Evolutionary conservation across 2,113 vertebrate species (phyloP), one percentile per base, ranked within the genome.

Genomic region (Paralichthys olivaceus): DNA sequence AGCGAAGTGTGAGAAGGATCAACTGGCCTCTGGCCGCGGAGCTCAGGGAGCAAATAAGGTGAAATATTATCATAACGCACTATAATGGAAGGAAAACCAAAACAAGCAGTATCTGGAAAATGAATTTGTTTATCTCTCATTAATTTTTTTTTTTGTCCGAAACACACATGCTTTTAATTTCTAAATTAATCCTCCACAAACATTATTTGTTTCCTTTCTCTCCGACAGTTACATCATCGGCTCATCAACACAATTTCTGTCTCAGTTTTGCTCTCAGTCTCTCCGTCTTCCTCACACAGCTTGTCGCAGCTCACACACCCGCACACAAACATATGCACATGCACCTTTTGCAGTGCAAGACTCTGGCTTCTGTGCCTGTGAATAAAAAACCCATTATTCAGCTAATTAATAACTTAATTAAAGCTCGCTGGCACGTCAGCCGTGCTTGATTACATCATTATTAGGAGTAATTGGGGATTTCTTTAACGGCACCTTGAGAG

Each of bases 351-450:
- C 76, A 72, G 51, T 82, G 87, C 81, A 86, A 91, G 87, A 88
- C 75, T 84, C 76, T 79, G 69, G 78, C 73, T 87, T 87, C 86
- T 84, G 84, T 83, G 91, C 69, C 78, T 66, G 79, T 89, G 87
- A 91, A 90, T 89, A 84, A 90, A 91, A 93, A 81, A 59, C 81
- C 85, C 88, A 92, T 94, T 93, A 94, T 93, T 93, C 84, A 89
- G 87, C 90, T 91, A 95, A 94, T 94, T 94, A 94, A 93, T 94
- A 94, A 91, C 91, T 94, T 93, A 94, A 95, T 94, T 94, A 94
- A 93, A 91, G 90, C 86, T 92, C 58, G 45, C 87, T 87, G 89
- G 79, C 88, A 91, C 75, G 86, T 93, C 93, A 93, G 88, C 88
- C 68, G 64, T 90, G 91, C 85, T 89, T 92, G 90, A 93, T 92